phyloP scores from a whole-genome alignment of 1,140 invertebrate species.

The Aphelenchoides besseyi region DNA sequence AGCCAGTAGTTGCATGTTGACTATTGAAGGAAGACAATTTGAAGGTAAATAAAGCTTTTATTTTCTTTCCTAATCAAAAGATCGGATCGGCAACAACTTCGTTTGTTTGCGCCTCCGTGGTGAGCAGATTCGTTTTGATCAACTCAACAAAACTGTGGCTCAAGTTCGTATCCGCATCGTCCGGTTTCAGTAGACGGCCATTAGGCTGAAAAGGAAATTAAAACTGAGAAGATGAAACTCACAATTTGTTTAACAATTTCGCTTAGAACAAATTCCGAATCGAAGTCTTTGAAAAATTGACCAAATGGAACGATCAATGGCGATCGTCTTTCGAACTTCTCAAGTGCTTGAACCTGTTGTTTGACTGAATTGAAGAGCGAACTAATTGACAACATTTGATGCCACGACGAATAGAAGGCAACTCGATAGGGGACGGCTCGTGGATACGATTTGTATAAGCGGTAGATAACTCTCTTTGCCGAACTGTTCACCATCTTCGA shows the following conservation, averaged over 20 bases:
- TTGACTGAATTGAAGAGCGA: conserved; percentile 19
- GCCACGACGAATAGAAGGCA: conserved; percentile 34
- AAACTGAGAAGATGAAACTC: conserved; percentile 16
- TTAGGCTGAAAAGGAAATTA: conserved; percentile 29
- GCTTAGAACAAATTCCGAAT: conserved; percentile 29
- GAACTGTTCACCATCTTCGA: neutral
- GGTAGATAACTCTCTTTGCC: conserved; percentile 27
- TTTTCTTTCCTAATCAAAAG: conserved; percentile 15
- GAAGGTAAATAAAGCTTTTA: neutral
- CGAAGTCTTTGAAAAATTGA: conserved; percentile 31
- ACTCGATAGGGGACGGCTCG: conserved; percentile 29
- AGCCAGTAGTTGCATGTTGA: conserved; percentile 58
- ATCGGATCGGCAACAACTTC: neutral
- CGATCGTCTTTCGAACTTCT: conserved; percentile 4
- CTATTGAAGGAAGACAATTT: neutral
- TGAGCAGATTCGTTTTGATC: conserved; percentile 37
- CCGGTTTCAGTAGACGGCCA: conserved; percentile 26
- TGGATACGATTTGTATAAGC: conserved; percentile 22
- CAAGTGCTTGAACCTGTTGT: conserved; percentile 19
- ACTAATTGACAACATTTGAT: conserved; percentile 21
- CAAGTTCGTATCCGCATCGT: conserved; percentile 20
- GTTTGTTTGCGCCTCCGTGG: conserved; percentile 6
- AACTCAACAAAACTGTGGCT: conserved; percentile 33
- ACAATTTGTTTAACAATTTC: conserved; percentile 24
- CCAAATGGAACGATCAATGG: conserved; percentile 34